Conservation (phyloP, 2,797 vertebrate species). For the Benthosema pterotum region DNA sequence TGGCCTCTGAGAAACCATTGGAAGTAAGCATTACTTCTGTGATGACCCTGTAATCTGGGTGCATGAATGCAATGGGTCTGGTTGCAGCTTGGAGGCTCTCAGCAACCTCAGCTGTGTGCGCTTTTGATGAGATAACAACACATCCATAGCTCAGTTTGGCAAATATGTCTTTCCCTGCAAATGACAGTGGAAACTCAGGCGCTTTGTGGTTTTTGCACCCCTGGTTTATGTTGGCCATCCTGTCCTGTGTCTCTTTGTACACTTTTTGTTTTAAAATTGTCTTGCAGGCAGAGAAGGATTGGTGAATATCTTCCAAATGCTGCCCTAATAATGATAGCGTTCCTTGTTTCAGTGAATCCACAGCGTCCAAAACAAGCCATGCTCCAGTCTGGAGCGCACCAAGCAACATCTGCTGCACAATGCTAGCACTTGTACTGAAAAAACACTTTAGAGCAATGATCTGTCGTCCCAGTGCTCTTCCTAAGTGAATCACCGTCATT, state of each 20-base stretch:
- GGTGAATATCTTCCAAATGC: constrained; percentile 75
- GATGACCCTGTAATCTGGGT: constrained; percentile 77
- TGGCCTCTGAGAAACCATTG: constrained; percentile 81
- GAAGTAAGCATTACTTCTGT: constrained; percentile 82
- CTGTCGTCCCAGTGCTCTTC: constrained; percentile 80
- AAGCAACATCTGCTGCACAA: constrained; percentile 77
- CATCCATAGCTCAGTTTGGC: constrained; percentile 79
- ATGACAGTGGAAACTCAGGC: constrained; percentile 43
- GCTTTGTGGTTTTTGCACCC: constrained; percentile 19
- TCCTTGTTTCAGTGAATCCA: constrained; percentile 70
- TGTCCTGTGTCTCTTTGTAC: constrained; percentile 10
- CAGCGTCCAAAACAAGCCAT: constrained; percentile 83
- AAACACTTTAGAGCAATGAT: constrained; percentile 79
- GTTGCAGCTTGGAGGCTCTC: constrained; percentile 76
- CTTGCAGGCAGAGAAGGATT: constrained; percentile 62
- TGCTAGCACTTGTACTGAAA: constrained; percentile 44
- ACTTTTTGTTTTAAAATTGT: constrained; percentile 17
- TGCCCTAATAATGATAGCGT: constrained; percentile 80
- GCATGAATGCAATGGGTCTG: constrained; percentile 80
- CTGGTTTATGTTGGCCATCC: neutral
- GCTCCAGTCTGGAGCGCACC: constrained; percentile 85
- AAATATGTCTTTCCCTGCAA: constrained; percentile 73
- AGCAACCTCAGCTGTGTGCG: constrained; percentile 56
- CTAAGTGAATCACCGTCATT: constrained; percentile 72
- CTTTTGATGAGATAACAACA: constrained; percentile 72